Base-by-base conservation (phyloP, 1,140 invertebrate species). In the Delia radicum region DNA sequence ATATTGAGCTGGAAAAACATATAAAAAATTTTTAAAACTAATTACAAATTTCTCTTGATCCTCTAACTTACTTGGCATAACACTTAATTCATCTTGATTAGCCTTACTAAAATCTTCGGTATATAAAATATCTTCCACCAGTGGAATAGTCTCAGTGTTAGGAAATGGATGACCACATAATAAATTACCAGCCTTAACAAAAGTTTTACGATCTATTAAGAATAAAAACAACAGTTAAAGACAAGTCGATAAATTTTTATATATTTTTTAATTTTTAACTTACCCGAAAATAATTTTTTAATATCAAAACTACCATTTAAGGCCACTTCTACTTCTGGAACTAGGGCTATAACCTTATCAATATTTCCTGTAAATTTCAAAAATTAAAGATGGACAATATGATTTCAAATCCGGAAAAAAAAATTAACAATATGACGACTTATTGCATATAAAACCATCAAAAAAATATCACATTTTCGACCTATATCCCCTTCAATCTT, bases 151-250 rank as follows among this genome's bases (percentile, higher is more conserved):
- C 15, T 86, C 81, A 8, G 81, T 85, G 75, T 77, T 81, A 24
- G 85, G 82, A 78, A 92, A 87, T 2, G 89, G 86, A 79, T 89
- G 89, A 0, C 91, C 91, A 75, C 91, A 92, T 13, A 92, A 75
- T 81, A 91, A 83, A 55, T 88, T 86, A 21, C 91, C 91, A 2
- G 88, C 86, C 31, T 89, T 88, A 0, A 87, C 82, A 24, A 86
- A 86, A 0, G 82, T 85, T 29, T 78, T 74, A 12, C 84, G 83
- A 80, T 83, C 85, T 85, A 27, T 21, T 15, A 8, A 21, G 15
- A 12, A 26, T 42, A 13, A 46, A 26, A 18, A 18, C 18, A 55
- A 21, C 21, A 8, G 13, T 69, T 42, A 13, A 42, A 13, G 12
- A 42, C n/a, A 31, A 71, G 12, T 12, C 26, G 10, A 24, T 42